Evolutionary conservation across 1,140 invertebrate genomes (phyloP), one percentile per base, ranked within the genome.

Genomic region (Drosophila obscura): DNA sequence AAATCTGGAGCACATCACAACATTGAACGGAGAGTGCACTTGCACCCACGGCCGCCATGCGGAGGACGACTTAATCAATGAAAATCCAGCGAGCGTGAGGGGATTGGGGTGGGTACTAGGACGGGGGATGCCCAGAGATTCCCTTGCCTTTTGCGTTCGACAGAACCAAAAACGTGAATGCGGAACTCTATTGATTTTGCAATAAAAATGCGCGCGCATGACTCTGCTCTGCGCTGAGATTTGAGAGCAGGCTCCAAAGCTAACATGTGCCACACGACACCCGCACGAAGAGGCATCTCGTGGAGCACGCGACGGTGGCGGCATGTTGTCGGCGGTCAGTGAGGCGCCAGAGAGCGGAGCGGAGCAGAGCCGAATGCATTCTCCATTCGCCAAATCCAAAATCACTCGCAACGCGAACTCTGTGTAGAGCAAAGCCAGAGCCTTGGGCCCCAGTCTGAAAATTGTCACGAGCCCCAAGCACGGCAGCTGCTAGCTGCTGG

Each of bases 281-380:
- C 35, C 35, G 4, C 4, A 39, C 35, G 31, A 35, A 15, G 24
- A 26, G 56, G 55, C 39, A 19, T 59, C 28, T 28, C 4, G 43
- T 15, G 62, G 48, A 56, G 49, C 48, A 39, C 31, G 31, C 50
- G 72, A 45, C 52, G 61, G 56, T 73, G 69, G 58, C 74, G 77
- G 24, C 82, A 87, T 78, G 78, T 87, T 87, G 82, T 87, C 82
- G 82, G 58, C 82, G 82, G 82, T 87, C 82, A 87, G 82, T 77
- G 56, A 77, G 73, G 73, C 49, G 50, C 49, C 63, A 43, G 50
- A 68, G 68, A 68, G 41, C 59, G 15, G 53, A 64, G 59, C 64
- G 65, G 73, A 57, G 55, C 44, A 65, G 71, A 61, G 28, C 49
- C 31, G 35, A 58, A 57, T 77, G 75, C 66, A 62, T 45, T 69